phyloP scores from a whole-genome alignment of 2,797 vertebrate species.

The Micromesistius poutassou region DNA sequence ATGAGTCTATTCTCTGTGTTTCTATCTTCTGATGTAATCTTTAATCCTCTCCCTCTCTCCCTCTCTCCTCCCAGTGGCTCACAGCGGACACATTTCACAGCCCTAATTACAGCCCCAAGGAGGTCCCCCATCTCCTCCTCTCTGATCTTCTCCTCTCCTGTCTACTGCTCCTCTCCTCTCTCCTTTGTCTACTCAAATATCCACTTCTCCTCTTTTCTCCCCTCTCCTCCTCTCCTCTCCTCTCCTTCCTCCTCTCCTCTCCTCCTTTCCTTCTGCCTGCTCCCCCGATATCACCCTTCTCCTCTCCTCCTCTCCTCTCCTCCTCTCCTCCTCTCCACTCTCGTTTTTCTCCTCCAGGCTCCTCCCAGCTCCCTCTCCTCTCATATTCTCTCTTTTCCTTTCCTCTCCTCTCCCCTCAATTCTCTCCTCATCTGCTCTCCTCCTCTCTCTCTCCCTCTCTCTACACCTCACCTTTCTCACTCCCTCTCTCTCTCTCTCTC shows the following conservation, averaged over 20 bases:
- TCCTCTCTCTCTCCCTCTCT: no score
- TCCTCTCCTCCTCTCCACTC: neutral
- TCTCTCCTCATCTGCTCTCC: no score
- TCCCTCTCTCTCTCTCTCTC: neutral
- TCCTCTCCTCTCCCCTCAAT: no score
- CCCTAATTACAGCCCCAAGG: conserved; percentile 65
- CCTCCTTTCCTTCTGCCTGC: neutral
- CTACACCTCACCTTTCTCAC: no score
- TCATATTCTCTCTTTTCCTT: no score
- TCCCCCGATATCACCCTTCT: no score
- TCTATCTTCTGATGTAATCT: conserved; percentile 17
- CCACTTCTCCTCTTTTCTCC: no score
- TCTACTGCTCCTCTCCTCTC: neutral
- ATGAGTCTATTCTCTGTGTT: neutral
- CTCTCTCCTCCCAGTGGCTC: conserved; percentile 34
- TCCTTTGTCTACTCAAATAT: neutral
- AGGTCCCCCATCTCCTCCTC: conserved; percentile 25
- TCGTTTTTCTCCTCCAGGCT: neutral
- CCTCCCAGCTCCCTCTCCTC: neutral
- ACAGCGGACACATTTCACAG: conserved; percentile 41
- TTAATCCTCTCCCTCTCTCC: conserved; percentile 13
- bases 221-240: no score
- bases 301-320: no score
- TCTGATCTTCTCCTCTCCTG: neutral
- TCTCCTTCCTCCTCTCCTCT: no score